Base-by-base conservation (phyloP, 2,113 vertebrate genomes). In the Campylomormyrus numenius region DNA sequence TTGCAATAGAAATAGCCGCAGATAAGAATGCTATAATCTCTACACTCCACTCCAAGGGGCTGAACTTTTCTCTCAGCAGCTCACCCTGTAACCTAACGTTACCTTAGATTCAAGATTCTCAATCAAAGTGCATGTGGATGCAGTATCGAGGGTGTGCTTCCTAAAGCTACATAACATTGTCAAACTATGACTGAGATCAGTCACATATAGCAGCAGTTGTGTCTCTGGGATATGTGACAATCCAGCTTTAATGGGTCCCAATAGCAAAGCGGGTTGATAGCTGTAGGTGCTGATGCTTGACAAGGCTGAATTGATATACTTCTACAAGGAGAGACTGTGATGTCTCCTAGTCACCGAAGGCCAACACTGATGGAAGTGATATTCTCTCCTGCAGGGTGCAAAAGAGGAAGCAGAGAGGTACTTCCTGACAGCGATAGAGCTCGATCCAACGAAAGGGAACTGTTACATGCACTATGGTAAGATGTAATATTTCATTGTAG, bases 401-500 rank as follows among this genome's bases (percentile, higher is more conserved):
- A 99, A 97, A 92, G 95, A 90, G 66, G 97, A 99, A 92, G 98
- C 98, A 89, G 98, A 99, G 93, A 97, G 95, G 89, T 98, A 97
- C 93, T 99, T 98, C 87, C 90, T 97, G 93, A 98, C 97, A 94
- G 98, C 98, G 48, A 97, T 98, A 95, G 96, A 98, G 89, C 95
- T 99, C 88, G 98, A 99, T 94, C 98, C 98, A 17, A 95, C 95
- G 50, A 99, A 97, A 96, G 98, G 98, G 95, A 99, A 97, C 95
- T 97, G 98, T 96, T 99, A 99, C 94, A 99, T 99, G 98, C 98
- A 99, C 96, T 99, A 99, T 80, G 98, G 98, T 99, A 96, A 87
- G 97, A 77, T 66, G 58, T 66, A 10, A 66, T 27, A 27, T 66
- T 10, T 62, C 58, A 62, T 9, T n/a, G 24, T 62, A 62, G 58